Base-by-base conservation (phyloP, 2,888 invertebrate genomes). In the Seira sanloemensis region DNA sequence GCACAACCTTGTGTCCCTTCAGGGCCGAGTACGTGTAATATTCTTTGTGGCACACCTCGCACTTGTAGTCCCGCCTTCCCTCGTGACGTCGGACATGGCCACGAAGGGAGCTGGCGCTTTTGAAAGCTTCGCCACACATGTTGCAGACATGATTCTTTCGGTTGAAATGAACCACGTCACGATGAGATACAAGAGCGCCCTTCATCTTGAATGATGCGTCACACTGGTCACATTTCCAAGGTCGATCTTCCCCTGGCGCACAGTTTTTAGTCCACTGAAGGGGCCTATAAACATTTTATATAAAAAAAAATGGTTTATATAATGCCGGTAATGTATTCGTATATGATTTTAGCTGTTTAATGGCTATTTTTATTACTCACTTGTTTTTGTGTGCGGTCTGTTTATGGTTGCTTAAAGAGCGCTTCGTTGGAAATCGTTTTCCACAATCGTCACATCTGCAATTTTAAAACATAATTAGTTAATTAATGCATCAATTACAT, bases 161-260 rank as follows among this genome's bases (percentile, higher is more conserved):
- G 62, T 88, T 89, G 23, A 86, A 87, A 58, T 89, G 89, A 18
- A 89, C 88, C n/a, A 87, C 86, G 71, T 89, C 89, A 18, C 89
- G 82, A 62, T 89, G 89, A n/a, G 89, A 87, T 9, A 89, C 86
- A 1, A 89, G 78, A 5, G 87, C 89, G 21, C 87, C 87, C 73
- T 88, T 89, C 86, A 86, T 86, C 67, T 89, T 89, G 77, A 89
- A 89, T 0, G 88, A 87, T 0, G 87, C 87, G 19, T 87, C 86
- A 68, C 89, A 89, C 54, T 86, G 86, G 46, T 88, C 89, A 74
- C 89, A 89, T 71, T 89, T 89, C 89, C 89, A 89, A 2, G 89
- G 88, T 25, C 88, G 76, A 19, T 89, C 88, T 24, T 86, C 86
- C 26, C 78, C 86, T 21, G 78, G 85, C 2, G 54, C 18, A 7